Evolutionary conservation across 2,888 invertebrate species (phyloP).

Genomic region (Xestia sexstrigata): DNA sequence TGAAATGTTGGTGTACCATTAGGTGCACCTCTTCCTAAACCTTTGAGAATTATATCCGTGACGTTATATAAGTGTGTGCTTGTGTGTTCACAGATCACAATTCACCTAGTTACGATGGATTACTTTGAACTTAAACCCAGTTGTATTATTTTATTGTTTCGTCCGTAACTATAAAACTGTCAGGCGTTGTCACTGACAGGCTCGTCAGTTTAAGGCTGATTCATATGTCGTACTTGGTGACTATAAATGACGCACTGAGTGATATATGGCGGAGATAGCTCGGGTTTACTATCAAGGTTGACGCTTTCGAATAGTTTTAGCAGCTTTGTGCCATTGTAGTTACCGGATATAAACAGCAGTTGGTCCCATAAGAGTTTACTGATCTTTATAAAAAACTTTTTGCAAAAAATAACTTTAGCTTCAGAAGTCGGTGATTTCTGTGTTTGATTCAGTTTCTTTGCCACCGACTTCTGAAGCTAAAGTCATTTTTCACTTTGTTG

Average conservation of each 20-base stretch:
- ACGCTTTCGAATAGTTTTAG: conserved; percentile 24
- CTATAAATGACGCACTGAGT: conserved; percentile 42
- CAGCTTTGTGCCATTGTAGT: neutral
- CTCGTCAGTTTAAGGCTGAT: conserved; percentile 40
- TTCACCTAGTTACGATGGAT: conserved; percentile 14
- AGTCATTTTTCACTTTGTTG: too few relatives aligned
- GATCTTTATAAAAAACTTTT: too few relatives aligned
- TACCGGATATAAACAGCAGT: neutral
- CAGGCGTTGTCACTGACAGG: conserved; percentile 34
- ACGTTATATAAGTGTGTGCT: neutral
- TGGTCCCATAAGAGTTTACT: neutral
- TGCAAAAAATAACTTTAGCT: too few relatives aligned
- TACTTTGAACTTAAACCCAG: conserved; percentile 23
- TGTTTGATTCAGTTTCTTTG: too few relatives aligned
- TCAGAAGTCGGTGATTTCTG: too few relatives aligned
- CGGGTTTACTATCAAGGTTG: conserved; percentile 42
- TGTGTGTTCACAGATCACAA: conserved; percentile 24
- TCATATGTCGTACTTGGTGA: conserved; percentile 46
- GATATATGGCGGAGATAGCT: conserved; percentile 29
- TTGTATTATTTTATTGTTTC: conserved; percentile 52
- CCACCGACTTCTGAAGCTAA: too few relatives aligned
- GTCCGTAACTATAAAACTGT: conserved; percentile 64
- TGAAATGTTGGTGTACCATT: neutral
- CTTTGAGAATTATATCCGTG: neutral
- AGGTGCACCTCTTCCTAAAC: neutral